Evolutionary conservation across 1,140 invertebrate genomes (phyloP), one percentile per base, ranked within the genome.

Genomic region (Tetraneura akinire): DNA sequence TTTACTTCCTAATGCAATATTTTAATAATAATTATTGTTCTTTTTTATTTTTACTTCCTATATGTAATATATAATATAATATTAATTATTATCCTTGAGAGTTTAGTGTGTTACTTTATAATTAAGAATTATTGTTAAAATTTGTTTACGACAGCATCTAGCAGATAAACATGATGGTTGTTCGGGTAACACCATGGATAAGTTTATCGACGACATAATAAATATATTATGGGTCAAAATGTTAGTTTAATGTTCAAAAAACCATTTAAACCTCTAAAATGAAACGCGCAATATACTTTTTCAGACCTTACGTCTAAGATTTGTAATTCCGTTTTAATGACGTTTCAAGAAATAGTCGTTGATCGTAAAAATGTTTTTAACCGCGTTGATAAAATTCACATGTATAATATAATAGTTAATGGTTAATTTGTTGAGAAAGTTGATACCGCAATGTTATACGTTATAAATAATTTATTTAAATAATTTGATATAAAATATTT

Each of bases 321-420:
- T 64, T 64, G n/a, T 37, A 64, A 64, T 64, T 64, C 37, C 32
- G 18, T 21, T 64, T 64, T 64, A 37, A 64, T 64, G 37, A 64
- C 62, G 29, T 32, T 32, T 62, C n/a, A 37, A 37, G 32, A 42
- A 4, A 4, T 13, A 64, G 32, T 64, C n/a, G 32, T n/a, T n/a
- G 10, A 37, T 37, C 32, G n/a, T 64, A 64, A 64, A 42, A 64
- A 21, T 18, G 32, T 64, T 37, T 21, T 64, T 18, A 37, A 64
- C 32, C 37, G 13, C 18, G 16, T 3, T 64, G 10, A 18, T 62
- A 62, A 29, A 62, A 62, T 29, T 1, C 26, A 29, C 5, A 37
- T 4, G 32, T 29, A 60, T 6, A 29, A 16, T 2, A 55, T 55
- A 26, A 21, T 18, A 10, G 4, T 14, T 5, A 23, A 57, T 29